A percentile compares a stretch with the other conserved stretches of the same genome.
phyloP scores from a whole-genome alignment of 2,113 vertebrate genomes.

The Micronycteris hirsuta region DNA sequence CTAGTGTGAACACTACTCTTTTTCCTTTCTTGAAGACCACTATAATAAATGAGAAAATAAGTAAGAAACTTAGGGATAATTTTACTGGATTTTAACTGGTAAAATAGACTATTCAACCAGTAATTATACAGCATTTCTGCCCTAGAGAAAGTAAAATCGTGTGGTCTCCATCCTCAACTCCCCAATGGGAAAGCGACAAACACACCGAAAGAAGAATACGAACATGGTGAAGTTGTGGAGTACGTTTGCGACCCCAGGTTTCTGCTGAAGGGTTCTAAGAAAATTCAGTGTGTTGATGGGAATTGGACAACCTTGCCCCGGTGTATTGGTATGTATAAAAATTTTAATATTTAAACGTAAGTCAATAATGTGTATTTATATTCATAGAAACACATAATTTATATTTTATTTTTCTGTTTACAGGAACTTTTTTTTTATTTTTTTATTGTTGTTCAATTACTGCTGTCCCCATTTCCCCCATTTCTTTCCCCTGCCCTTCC shows the following conservation, averaged over 20 bases:
- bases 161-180: conserved; percentile 63
- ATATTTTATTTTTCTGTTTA: background rate
- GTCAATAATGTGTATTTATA: background rate
- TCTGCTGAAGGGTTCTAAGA: conserved; percentile 36
- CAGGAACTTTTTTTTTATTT: too few species aligned
- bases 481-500: too few species aligned
- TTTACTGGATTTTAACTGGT: background rate
- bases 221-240: conserved; percentile 38
- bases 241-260: conserved; percentile 62
- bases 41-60: background rate
- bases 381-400: too few species aligned
- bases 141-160: background rate
- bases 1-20: background rate
- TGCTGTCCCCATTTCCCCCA: too few species aligned
- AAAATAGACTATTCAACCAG: background rate
- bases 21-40: background rate
- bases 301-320: conserved; percentile 34
- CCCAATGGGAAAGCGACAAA: background rate
- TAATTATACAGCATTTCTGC: conserved; percentile 29
- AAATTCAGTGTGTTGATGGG: conserved; percentile 56
- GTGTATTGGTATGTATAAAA: conserved; percentile 48
- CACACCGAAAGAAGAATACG: background rate
- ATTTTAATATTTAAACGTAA: background rate
- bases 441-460: too few species aligned
- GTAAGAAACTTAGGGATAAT: background rate